phyloP scores from a whole-genome alignment of 92 coral and sea anemone genomes.

The Siderastrea radians region DNA sequence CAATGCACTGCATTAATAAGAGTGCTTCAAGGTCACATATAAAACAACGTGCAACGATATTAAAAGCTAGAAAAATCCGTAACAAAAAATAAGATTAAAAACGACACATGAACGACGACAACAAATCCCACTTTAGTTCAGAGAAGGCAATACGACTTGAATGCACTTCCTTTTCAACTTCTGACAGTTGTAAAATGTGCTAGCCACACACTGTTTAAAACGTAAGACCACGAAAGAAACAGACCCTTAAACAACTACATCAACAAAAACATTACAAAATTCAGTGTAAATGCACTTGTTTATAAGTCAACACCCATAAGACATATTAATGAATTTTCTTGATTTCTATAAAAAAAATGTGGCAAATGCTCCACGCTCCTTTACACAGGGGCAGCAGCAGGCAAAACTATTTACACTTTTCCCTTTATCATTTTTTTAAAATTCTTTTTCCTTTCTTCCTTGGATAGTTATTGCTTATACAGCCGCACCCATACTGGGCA shows the following conservation, averaged over 20 bases:
- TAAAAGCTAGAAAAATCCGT: conserved; percentile 9
- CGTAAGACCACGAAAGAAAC: neutral
- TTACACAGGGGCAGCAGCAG: conserved; percentile 1
- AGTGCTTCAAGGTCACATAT: conserved; percentile 27
- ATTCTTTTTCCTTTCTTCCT: neutral
- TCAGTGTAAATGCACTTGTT: neutral
- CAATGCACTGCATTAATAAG: conserved; percentile 40
- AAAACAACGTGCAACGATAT: conserved; percentile 19
- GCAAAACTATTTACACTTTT: conserved; percentile 14
- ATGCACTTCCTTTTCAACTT: neutral
- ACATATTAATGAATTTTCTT: neutral
- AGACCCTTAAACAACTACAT: neutral
- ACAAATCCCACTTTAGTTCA: neutral
- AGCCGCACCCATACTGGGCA: neutral
- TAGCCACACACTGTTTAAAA: neutral
- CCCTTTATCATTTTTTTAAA: neutral
- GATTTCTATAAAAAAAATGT: conserved; percentile 6
- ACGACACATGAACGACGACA: neutral
- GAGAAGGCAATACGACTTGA: neutral
- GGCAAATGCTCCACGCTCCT: conserved; percentile 10
- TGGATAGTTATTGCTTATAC: neutral
- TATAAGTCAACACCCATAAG: neutral
- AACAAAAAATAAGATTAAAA: neutral
- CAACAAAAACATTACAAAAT: neutral
- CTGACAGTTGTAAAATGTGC: neutral